Percentiles rank a stretch among this genome's conserved stretches.
These are phyloP conservation scores for Triplophysa rosa DNA, from an alignment of 2,113 vertebrate genomes.

Conservation along the genomic window DNA sequence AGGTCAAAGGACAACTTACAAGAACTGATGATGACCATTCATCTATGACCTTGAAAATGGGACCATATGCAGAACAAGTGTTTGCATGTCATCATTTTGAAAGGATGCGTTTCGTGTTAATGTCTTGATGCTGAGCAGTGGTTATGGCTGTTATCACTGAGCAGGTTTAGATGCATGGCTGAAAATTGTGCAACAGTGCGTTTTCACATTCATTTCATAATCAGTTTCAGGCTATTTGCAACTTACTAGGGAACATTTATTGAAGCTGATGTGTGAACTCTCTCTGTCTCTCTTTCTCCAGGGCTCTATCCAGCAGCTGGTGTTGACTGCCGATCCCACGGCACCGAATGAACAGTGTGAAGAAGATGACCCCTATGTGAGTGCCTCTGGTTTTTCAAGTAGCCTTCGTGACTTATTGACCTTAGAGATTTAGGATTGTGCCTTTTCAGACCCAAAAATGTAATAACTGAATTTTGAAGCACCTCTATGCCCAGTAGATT, in stretches of 20 bases:
- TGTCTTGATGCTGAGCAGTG: background rate
- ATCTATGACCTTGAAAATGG: background rate
- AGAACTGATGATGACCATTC: background rate
- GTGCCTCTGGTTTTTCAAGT: constrained; percentile 49
- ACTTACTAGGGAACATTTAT: background rate
- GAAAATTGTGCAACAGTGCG: background rate
- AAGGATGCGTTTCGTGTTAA: too few species aligned
- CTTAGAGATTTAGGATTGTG: too few species aligned
- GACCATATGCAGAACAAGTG: background rate
- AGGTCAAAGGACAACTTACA: background rate
- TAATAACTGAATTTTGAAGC: too few species aligned
- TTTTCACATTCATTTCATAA: constrained; percentile 29
- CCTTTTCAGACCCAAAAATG: too few species aligned
- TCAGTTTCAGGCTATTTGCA: constrained; percentile 16
- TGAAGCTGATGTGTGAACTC: background rate
- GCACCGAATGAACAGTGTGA: constrained; percentile 86
- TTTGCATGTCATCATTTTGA: background rate
- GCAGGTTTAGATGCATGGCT: background rate
- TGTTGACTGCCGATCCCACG: constrained; percentile 79
- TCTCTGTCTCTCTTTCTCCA: constrained; percentile 55
- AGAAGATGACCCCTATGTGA: constrained; percentile 90
- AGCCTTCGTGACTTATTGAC: too few species aligned
- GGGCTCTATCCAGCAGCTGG: constrained; percentile 92
- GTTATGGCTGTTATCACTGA: background rate
- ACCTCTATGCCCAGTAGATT: too few species aligned